Base-by-base conservation (phyloP, 2,888 invertebrate species). In the Eugnorisma glareosa region DNA sequence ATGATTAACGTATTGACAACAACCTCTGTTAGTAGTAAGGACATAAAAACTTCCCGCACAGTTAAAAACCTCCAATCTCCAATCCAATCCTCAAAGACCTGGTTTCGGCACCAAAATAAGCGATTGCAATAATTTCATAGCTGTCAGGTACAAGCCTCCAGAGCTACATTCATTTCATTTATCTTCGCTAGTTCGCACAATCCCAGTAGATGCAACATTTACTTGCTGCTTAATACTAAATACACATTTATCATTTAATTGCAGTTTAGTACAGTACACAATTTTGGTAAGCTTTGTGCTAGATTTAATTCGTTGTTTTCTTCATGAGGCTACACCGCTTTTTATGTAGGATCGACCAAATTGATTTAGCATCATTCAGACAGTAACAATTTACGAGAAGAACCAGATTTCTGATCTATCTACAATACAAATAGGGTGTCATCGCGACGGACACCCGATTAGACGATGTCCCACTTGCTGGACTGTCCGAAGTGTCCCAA, bases 91-190 rank as follows among this genome's bases (percentile, higher is more conserved):
- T n/a, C 43, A 77, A 77, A 86, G 75, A 70, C 73, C n/a, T 74
- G 57, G 75, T 74, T 75, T 78, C 21, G 75, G 69, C 84, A 77
- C 83, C 84, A 88, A 89, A 90, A 89, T 87, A 89, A 89, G n/a
- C 87, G 82, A 77, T 89, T 86, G 88, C 88, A 89, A 90, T 92
- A 91, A 91, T 90, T 91, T 89, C 88, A 89, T 86, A 87, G 85
- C 86, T 89, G 89, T 88, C 90, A 90, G 82, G 82, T 87, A 83
- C 86, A 81, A 79, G 81, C 89, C 92, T 88, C 91, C 54, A 77
- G 89, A 88, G 90, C 85, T 85, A 86, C 86, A 93, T 93, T 89
- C 88, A 90, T 92, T 92, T 83, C 88, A 91, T 92, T 93, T 92
- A 93, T 91, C 91, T 90, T 88, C 79, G 88, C 89, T 88, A 87